These are phyloP conservation scores for Graphium colonna DNA, from an alignment of 2,888 invertebrate genomes.

Conservation along the genomic window DNA sequence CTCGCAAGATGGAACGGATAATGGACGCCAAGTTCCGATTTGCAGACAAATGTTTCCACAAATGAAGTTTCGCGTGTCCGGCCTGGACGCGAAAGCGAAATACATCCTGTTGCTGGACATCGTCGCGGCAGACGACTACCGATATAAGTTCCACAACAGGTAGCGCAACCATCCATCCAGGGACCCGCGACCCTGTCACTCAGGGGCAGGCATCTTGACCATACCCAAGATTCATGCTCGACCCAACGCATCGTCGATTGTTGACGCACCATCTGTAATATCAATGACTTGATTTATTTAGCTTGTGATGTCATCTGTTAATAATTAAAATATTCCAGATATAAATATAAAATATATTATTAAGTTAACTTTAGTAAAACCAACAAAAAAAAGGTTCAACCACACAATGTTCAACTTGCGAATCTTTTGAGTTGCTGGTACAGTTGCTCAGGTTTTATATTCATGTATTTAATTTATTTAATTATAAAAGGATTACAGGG, in stretches of 20 bases:
- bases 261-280: background rate
- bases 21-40: slow-evolving; percentile 48
- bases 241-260: slow-evolving; percentile 49
- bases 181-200: slow-evolving; percentile 36
- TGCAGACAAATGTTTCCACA: slow-evolving; percentile 99
- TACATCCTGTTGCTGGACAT: slow-evolving; percentile 99
- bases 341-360: no score
- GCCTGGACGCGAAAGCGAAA: slow-evolving; percentile 98
- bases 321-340: no score
- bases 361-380: no score
- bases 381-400: no score
- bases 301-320: slow-evolving; percentile 73
- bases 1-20: background rate
- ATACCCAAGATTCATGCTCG: slow-evolving; percentile 38
- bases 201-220: slow-evolving; percentile 46
- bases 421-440: slow-evolving; percentile 47
- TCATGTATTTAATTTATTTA: no score
- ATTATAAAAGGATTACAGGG: no score
- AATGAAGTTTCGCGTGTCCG: slow-evolving; percentile 99
- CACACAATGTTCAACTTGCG: no score
- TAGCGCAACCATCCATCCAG: slow-evolving; percentile 54
- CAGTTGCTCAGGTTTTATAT: no score
- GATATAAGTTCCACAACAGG: slow-evolving; percentile 99
- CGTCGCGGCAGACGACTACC: slow-evolving; percentile 98
- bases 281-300: slow-evolving; percentile 40